Evolutionary conservation across 2,888 invertebrate species (phyloP), one percentile per base, ranked within the genome.

Genomic region (Hipparchia sbordonii): DNA sequence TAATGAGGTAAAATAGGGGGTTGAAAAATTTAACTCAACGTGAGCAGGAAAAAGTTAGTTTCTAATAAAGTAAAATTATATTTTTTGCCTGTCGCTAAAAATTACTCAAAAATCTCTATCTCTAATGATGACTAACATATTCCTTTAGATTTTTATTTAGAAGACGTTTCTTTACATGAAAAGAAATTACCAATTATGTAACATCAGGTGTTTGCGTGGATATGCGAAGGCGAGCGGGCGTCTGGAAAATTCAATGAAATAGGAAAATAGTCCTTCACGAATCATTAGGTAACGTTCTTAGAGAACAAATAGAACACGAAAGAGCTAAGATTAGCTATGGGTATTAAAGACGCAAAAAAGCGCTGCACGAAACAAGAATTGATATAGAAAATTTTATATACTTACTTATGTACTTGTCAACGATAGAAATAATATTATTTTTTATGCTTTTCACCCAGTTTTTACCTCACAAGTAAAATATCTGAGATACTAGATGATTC

Each of bases 131-230:
- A 39, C 39, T 39, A 5, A 39, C 2, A 4, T 39, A 39, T 39
- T 3, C 3, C 45, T 4, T 52, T 45, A 1, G 45, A 54, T 23
- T 3, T 39, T 12, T 33, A 51, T 65, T 65, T 65, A 10, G 46
- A 33, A 60, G 33, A 12, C 51, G 52, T 13, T 65, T 65, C 52
- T 52, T 6, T 52, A 65, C 12, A 39, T 12, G 23, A 52, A 63
- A 65, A 65, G 10, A 51, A 52, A 23, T 23, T 48, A 48, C 63
- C 63, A 52, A 65, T 65, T 67, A 67, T 48, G 48, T 67, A 59
- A 59, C 48, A 72, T 72, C 63, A 67, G 52, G 65, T 72, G 60
- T 73, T 65, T 73, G 59, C 72, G 59, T 23, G 13, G 67, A 46
- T 59, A 70, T 52, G 61, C 23, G 70, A 61, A 67, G 56, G 60